Percentiles rank a stretch among this genome's conserved stretches.
Conservation (phyloP, 2,113 vertebrate genomes). For the Oreotrochilus melanogaster region DNA sequence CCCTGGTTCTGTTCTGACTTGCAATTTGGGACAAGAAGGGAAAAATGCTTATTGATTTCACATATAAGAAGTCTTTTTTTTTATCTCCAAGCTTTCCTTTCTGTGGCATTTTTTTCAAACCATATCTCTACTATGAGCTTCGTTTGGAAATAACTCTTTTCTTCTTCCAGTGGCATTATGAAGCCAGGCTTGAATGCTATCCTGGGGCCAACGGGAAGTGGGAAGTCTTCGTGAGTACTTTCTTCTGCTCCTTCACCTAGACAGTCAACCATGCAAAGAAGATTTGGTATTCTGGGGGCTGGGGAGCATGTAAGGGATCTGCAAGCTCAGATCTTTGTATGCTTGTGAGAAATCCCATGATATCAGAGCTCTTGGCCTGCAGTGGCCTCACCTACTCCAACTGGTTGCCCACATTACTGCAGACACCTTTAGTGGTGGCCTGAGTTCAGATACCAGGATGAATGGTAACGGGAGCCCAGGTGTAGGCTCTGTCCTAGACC, state of each 20-base stretch:
- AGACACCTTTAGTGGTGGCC: background rate
- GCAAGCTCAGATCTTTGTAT: background rate
- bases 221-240: slow-evolving; percentile 88
- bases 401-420: fast-evolving
- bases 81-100: slow-evolving; percentile 5
- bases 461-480: background rate
- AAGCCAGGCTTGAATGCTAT: slow-evolving; percentile 87
- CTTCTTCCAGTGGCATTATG: slow-evolving; percentile 83
- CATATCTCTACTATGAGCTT: background rate
- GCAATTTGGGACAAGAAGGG: background rate
- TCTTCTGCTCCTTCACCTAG: background rate
- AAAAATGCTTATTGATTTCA: background rate
- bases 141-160: slow-evolving; percentile 10
- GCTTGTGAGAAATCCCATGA: background rate
- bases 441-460: background rate
- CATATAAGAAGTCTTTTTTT: background rate
- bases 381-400: background rate
- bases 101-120: background rate
- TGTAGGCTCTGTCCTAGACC: background rate
- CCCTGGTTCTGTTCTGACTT: background rate
- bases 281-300: background rate
- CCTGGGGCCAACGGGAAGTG: slow-evolving; percentile 84
- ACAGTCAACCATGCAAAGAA: background rate
- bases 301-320: background rate
- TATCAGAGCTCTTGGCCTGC: background rate